Evolutionary conservation across 2,888 invertebrate genomes (phyloP), one percentile per base, ranked within the genome.

Genomic region (Tinea semifulvella): DNA sequence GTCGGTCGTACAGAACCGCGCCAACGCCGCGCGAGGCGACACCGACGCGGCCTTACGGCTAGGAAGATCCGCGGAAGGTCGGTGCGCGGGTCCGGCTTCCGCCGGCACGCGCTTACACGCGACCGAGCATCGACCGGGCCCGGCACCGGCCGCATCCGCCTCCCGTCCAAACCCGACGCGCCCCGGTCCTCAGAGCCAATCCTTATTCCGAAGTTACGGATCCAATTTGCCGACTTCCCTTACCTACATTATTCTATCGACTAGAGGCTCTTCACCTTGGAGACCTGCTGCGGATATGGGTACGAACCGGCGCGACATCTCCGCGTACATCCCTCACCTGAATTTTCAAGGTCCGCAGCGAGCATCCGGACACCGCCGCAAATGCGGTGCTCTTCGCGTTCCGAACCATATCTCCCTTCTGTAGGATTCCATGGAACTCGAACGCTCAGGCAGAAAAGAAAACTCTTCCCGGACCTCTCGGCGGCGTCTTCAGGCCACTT

Each of bases 241-340:
- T 85, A 84, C 80, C 84, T 84, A 84, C 84, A 84, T 87, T 85
- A 81, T 75, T 85, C 84, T 79, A 83, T 83, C 79, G 83, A 84
- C 85, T 82, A 85, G 83, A 86, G 85, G 84, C 84, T 85, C 75
- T 79, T 84, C 75, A 85, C 85, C 86, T 87, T 84, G 86, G 86
- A 88, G 85, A 88, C 87, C 88, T 87, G 87, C 84, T 88, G 86
- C 86, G 85, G 86, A 85, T 86, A 85, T 86, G 82, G 85, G 86
- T 86, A 87, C 85, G 85, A 82, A 57, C 58, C 64, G 58, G 62
- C 61, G 62, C 58, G 63, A 67, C 56, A 58, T 58, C 55, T 68
- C 57, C 57, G 58, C 52, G 63, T 65, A 57, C 56, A 60, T 61
- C 58, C 61, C 56, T 57, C 58, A 58, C 62, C 61, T 63, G 57